phyloP scores from a whole-genome alignment of 2,888 invertebrate genomes.

The Meta bourneti region DNA sequence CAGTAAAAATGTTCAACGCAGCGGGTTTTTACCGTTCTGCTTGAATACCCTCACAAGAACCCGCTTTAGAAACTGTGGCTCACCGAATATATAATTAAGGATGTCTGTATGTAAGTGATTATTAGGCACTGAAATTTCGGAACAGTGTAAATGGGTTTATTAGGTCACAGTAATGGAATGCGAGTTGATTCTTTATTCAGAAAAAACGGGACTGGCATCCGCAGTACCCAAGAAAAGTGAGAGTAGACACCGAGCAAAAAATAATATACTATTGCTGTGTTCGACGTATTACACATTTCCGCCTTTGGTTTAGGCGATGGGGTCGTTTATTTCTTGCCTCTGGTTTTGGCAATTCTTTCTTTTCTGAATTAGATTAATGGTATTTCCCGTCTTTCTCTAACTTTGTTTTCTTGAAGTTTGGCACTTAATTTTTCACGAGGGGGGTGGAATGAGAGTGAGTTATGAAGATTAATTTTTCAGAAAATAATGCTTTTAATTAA shows the following conservation, averaged over 20 bases:
- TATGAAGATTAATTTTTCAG: too few species aligned
- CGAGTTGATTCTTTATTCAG: background rate
- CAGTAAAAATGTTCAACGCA: background rate
- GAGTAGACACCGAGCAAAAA: background rate
- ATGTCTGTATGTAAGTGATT: background rate
- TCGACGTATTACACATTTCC: background rate
- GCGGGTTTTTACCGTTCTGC: constrained; percentile 36
- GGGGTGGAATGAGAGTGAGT: too few species aligned
- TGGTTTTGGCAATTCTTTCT: too few species aligned
- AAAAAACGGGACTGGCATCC: background rate
- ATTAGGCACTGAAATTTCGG: constrained; percentile 1
- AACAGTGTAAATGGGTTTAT: background rate
- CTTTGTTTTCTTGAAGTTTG: too few species aligned
- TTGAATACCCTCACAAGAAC: constrained; percentile 3
- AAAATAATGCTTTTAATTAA: too few species aligned
- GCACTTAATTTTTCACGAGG: too few species aligned
- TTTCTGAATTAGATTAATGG: too few species aligned
- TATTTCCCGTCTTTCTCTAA: too few species aligned
- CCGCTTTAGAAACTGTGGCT: constrained; percentile 24
- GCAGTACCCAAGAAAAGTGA: background rate
- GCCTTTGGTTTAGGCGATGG: background rate
- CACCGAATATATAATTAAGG: constrained; percentile 18
- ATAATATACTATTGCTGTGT: background rate
- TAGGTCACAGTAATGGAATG: background rate
- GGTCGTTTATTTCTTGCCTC: background rate